Base-by-base conservation (phyloP, 2,113 vertebrate species). In the Catagonus wagneri region DNA sequence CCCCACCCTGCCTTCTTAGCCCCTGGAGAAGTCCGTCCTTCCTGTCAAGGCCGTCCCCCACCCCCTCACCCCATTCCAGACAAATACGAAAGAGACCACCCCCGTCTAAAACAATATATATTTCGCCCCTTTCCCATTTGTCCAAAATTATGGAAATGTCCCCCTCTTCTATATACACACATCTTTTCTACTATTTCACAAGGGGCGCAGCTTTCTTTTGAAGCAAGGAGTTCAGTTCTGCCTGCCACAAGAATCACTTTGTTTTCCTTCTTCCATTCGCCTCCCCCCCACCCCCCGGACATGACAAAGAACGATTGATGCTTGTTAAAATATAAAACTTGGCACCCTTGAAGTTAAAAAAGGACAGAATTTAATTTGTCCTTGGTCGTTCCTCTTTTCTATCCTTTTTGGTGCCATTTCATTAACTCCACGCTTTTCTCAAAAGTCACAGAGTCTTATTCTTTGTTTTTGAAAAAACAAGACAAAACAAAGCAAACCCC, bases 381-480 rank as follows among this genome's bases (percentile, higher is more conserved):
- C 89, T 96, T 97, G 96, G 96, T 97, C 94, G 72, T 79, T 85
- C 85, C 72, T 95, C 61, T 74, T 83, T 90, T 88, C 85, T 94
- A 27, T 79, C 68, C 68, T 44, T 95, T 84, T 96, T 96, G 96
- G 96, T 97, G 85, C 79, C 91, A 91, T 93, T 96, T 95, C 94
- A 95, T 97, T 95, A 97, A 96, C 58, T 94, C 83, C 1, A 2
- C 60, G 50, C 78, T 95, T 93, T 91, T 93, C 91, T 94, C 74
- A 93, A 96, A 97, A 97, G 89, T 94, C 88, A 61, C 54, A 65
- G 2, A 19, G 52, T 76, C 74, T 96, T 95, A 85, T 75, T 97
- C 76, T 96, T 93, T 97, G 93, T 94, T 89, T 96, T 94, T 65
- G 68, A 86, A 96, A 97, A 96, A 95, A 84, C 71, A 97, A 96